phyloP scores from a whole-genome alignment of 1,140 invertebrate genomes.

The Diabrotica undecimpunctata region DNA sequence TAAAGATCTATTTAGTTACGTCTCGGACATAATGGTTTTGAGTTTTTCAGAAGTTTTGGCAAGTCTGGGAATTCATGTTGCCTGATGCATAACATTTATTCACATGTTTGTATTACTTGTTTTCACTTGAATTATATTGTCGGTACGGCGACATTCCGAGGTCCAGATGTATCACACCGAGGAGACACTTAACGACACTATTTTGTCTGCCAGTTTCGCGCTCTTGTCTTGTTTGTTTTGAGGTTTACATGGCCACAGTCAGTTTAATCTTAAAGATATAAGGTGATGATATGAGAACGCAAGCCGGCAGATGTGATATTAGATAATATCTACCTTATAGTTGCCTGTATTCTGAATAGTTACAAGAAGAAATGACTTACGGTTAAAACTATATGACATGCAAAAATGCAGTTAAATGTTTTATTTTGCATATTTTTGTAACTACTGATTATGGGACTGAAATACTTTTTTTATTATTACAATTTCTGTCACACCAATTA shows the following conservation, averaged over 20 bases:
- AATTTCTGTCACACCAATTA: too few species aligned
- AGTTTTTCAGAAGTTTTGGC: slow-evolving; percentile 18
- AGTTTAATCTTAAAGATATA: background rate
- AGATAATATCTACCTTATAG: background rate
- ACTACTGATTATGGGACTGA: too few species aligned
- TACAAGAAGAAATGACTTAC: too few species aligned
- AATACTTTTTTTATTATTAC: too few species aligned
- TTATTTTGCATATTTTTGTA: too few species aligned
- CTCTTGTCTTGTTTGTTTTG: slow-evolving; percentile 3
- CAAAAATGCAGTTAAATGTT: too few species aligned
- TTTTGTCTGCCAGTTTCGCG: slow-evolving; percentile 14
- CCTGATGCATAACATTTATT: slow-evolving; percentile 16
- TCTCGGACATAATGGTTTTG: background rate
- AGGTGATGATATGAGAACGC: background rate
- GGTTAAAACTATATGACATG: too few species aligned
- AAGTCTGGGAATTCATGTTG: slow-evolving; percentile 20
- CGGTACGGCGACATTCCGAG: slow-evolving; percentile 19
- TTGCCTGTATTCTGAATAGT: too few species aligned
- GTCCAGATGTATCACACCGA: slow-evolving; percentile 21
- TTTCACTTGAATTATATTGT: slow-evolving; percentile 11
- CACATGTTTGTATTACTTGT: slow-evolving; percentile 18
- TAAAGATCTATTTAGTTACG: background rate
- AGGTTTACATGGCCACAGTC: background rate
- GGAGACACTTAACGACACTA: slow-evolving; percentile 20
- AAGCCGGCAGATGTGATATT: background rate